phyloP scores from a whole-genome alignment of 2,113 vertebrate species.

The Lycaon pictus region DNA sequence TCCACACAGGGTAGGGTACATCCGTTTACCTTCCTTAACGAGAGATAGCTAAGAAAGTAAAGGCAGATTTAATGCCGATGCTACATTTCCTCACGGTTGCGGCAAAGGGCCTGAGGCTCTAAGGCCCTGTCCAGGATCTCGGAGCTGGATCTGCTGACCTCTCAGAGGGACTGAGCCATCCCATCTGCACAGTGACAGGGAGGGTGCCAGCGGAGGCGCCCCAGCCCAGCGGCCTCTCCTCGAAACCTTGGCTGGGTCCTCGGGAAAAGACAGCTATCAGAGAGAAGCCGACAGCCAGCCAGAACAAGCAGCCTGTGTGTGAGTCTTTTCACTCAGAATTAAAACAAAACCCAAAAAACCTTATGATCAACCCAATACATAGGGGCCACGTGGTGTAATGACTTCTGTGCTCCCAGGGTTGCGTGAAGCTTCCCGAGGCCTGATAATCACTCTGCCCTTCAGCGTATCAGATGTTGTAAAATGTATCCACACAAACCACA shows the following conservation, averaged over 20 bases:
- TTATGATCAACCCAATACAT: background rate
- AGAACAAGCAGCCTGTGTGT: background rate
- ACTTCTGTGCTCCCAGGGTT: background rate
- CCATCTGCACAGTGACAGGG: background rate
- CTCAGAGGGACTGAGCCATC: background rate
- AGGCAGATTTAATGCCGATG: background rate
- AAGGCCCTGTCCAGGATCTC: background rate
- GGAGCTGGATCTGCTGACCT: background rate
- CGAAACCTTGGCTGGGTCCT: background rate
- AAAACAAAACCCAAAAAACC: background rate
- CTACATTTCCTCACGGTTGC: background rate
- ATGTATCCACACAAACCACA: background rate
- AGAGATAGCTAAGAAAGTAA: background rate
- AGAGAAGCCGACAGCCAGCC: background rate
- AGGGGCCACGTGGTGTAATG: background rate
- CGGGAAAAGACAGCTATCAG: background rate
- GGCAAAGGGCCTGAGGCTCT: background rate
- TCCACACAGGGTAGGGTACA: background rate
- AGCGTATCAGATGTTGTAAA: background rate
- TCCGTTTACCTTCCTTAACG: background rate
- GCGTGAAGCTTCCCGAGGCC: background rate
- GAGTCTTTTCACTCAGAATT: background rate
- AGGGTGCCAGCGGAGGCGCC: fast-evolving
- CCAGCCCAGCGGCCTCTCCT: background rate
- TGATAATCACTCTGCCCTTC: background rate